These are phyloP conservation scores for Amblyjoppa proteus DNA, from an alignment of 2,888 invertebrate species.

Conservation along the genomic window DNA sequence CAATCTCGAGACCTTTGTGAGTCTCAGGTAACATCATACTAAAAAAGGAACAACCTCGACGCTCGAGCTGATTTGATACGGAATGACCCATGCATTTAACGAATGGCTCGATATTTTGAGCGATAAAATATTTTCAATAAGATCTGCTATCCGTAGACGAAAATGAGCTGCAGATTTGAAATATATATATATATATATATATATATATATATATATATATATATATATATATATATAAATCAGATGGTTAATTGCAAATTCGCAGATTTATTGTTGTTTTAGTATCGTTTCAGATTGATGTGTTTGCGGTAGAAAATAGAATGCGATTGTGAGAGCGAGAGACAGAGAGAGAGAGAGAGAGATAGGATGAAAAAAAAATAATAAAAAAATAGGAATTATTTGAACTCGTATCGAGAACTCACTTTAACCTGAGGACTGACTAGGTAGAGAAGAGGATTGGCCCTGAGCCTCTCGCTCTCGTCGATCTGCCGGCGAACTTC, in stretches of 20 bases:
- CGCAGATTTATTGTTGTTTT: background rate
- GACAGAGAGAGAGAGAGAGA: slow-evolving; percentile 20
- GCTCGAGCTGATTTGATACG: too few species aligned
- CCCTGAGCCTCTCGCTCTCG: slow-evolving; percentile 95
- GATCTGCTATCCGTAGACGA: background rate
- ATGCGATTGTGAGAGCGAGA: slow-evolving; percentile 5
- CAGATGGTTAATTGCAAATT: background rate
- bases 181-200: background rate
- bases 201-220: background rate
- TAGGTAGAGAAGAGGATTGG: slow-evolving; percentile 97
- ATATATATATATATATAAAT: background rate
- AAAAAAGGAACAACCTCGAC: too few species aligned
- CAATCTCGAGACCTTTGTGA: too few species aligned
- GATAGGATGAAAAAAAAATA: slow-evolving; percentile 52
- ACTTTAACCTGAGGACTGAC: slow-evolving; percentile 99
- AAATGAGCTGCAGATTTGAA: background rate
- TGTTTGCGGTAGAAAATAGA: background rate
- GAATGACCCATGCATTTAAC: too few species aligned
- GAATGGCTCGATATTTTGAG: too few species aligned
- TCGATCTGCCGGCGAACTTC: slow-evolving; percentile 96
- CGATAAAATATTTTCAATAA: too few species aligned
- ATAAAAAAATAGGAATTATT: slow-evolving; percentile 45
- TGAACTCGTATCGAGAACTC: slow-evolving; percentile 79
- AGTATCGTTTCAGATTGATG: slow-evolving; percentile 4
- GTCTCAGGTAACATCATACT: too few species aligned